Evolutionary conservation across 2,797 vertebrate genomes (phyloP).

Genomic region (Molossus molossus): DNA sequence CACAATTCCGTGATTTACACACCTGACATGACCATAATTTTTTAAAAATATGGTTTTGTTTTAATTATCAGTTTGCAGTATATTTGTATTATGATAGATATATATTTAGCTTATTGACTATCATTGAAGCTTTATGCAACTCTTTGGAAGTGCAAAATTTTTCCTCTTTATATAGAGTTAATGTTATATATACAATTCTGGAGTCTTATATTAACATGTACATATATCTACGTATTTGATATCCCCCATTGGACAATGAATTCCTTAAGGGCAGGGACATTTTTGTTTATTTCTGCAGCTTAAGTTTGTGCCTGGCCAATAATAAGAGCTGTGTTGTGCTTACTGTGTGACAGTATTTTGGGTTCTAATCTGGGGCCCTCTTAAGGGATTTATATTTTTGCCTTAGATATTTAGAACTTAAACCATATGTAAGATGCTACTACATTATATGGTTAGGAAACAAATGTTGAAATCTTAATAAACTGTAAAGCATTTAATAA

Average conservation of each 20-base stretch:
- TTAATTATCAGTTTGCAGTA: background rate
- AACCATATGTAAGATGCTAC: background rate
- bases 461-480: constrained; percentile 62
- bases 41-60: constrained; percentile 41
- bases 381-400: constrained; percentile 50
- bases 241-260: background rate
- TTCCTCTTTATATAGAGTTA: constrained; percentile 16
- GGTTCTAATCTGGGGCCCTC: background rate
- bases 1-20: constrained; percentile 18
- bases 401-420: constrained; percentile 59
- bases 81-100: background rate
- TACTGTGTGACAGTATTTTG: background rate
- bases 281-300: constrained; percentile 54
- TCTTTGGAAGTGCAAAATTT: background rate
- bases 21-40: constrained; percentile 4
- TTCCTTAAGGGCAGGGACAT: background rate
- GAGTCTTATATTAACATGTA: background rate
- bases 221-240: background rate
- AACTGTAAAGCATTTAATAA: constrained; percentile 34
- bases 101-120: background rate
- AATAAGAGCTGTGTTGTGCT: constrained; percentile 1
- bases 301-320: background rate
- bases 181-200: background rate
- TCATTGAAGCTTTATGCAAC: background rate
- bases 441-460: constrained; percentile 31